A percentile compares a stretch with the other conserved stretches of the same genome.
Conservation (phyloP, 2,113 vertebrate species). For the Passer montanus region DNA sequence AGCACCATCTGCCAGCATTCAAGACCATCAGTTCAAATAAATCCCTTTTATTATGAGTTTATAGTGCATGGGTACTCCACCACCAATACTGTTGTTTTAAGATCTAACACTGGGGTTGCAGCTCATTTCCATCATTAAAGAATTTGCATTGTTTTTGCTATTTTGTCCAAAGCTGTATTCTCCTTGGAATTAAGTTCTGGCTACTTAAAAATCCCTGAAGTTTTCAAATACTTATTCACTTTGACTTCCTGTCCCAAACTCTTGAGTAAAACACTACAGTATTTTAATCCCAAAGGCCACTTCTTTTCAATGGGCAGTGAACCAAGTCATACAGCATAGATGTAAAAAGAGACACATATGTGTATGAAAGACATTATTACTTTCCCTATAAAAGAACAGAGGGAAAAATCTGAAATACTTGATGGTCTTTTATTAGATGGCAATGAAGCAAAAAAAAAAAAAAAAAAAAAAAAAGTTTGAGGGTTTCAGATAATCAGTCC, state of each 20-base stretch:
- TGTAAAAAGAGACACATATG: neutral
- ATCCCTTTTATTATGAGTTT: neutral
- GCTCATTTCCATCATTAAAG: neutral
- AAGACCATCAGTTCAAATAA: neutral
- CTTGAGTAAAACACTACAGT: neutral
- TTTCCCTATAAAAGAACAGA: neutral
- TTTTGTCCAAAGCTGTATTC: neutral
- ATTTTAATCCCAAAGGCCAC: constrained; percentile 26
- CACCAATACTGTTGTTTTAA: neutral
- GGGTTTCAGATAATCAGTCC: constrained; percentile 22
- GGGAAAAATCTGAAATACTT: constrained; percentile 14
- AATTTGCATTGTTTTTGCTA: neutral
- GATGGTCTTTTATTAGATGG: neutral
- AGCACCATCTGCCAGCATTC: neutral
- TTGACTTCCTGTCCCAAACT: constrained; percentile 41
- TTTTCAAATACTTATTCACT: constrained; percentile 13
- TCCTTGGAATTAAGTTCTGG: neutral
- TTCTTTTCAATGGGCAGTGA: constrained; percentile 35
- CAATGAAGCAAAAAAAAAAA: neutral
- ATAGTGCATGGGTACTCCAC: neutral
- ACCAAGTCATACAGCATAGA: constrained; percentile 26
- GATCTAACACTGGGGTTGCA: neutral
- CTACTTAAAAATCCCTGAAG: constrained; percentile 32
- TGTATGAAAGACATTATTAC: neutral
- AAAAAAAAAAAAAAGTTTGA: neutral